phyloP scores from a whole-genome alignment of 2,888 invertebrate genomes.

The Pseudococcus longispinus region DNA sequence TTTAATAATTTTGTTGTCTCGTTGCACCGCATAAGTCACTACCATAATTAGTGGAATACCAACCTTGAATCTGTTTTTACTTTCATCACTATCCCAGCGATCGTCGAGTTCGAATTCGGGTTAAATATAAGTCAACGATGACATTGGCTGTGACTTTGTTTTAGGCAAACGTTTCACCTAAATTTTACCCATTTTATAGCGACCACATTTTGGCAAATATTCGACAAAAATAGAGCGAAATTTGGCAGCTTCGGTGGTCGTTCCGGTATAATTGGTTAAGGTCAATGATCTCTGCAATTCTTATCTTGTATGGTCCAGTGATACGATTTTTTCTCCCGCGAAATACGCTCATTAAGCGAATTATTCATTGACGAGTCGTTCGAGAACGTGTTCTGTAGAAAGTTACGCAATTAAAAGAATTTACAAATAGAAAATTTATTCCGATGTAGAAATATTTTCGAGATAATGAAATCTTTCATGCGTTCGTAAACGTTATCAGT shows the following conservation, averaged over 20 bases:
- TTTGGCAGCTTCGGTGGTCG: background rate
- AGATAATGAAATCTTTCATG: background rate
- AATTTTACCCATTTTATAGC: slow-evolving; percentile 3
- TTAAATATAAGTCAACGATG: slow-evolving; percentile 11
- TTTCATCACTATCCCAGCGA: background rate
- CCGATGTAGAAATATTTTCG: background rate
- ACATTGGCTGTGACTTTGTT: slow-evolving; percentile 26
- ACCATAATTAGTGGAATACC: background rate
- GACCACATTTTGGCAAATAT: background rate
- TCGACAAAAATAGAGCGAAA: background rate
- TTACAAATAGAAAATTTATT: background rate
- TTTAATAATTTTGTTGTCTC: slow-evolving; percentile 6
- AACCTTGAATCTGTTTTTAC: slow-evolving; percentile 34
- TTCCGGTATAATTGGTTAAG: background rate
- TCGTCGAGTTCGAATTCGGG: background rate
- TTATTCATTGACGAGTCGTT: background rate
- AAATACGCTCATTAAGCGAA: background rate
- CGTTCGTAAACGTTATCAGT: background rate
- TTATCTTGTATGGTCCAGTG: slow-evolving; percentile 1
- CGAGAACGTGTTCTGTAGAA: background rate
- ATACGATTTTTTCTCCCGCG: background rate
- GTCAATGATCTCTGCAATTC: background rate
- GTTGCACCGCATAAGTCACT: slow-evolving; percentile 23
- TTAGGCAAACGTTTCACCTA: background rate
- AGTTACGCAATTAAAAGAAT: background rate